Percentiles rank a stretch among this genome's conserved stretches.
Conservation (phyloP, 53 echinoderm and acorn worm species). For the Apostichopus leukothele region DNA sequence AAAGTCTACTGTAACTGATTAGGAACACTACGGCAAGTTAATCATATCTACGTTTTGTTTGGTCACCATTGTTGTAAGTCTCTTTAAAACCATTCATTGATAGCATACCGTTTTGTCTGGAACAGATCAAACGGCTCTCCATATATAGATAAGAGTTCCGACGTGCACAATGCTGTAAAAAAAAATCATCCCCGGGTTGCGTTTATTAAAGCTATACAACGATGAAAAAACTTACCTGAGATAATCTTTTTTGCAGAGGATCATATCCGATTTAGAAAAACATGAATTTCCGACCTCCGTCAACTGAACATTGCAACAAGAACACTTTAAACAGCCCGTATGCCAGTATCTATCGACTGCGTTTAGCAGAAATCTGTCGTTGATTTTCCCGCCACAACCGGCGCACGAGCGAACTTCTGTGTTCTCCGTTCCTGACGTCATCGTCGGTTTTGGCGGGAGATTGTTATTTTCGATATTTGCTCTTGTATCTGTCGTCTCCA, state of each 20-base stretch:
- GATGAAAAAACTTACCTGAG: slow-evolving; percentile 61
- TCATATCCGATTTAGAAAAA: slow-evolving; percentile 94
- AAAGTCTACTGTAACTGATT: too few species aligned
- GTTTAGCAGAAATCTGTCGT: slow-evolving; percentile 91
- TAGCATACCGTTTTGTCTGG: too few species aligned
- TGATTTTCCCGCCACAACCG: slow-evolving; percentile 93
- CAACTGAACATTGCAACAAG: slow-evolving; percentile 88
- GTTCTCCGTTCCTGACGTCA: slow-evolving; percentile 39
- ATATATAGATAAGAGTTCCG: too few species aligned
- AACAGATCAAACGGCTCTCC: too few species aligned
- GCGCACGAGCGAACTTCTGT: slow-evolving; percentile 85
- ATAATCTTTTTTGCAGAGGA: slow-evolving; percentile 98
- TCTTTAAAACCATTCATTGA: too few species aligned
- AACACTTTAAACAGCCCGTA: slow-evolving; percentile 95
- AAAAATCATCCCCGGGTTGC: too few species aligned
- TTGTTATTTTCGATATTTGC: slow-evolving; percentile 50
- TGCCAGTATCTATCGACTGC: slow-evolving; percentile 98
- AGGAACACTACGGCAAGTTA: too few species aligned
- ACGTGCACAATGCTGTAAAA: too few species aligned
- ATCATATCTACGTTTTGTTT: too few species aligned
- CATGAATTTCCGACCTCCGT: slow-evolving; percentile 93
- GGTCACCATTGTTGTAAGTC: too few species aligned
- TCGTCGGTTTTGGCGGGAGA: slow-evolving; percentile 47
- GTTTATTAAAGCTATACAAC: too few species aligned
- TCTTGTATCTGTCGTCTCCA: slow-evolving; percentile 45